Conservation (phyloP, 2,888 invertebrate genomes). For the Dolichomitus sp. region DNA sequence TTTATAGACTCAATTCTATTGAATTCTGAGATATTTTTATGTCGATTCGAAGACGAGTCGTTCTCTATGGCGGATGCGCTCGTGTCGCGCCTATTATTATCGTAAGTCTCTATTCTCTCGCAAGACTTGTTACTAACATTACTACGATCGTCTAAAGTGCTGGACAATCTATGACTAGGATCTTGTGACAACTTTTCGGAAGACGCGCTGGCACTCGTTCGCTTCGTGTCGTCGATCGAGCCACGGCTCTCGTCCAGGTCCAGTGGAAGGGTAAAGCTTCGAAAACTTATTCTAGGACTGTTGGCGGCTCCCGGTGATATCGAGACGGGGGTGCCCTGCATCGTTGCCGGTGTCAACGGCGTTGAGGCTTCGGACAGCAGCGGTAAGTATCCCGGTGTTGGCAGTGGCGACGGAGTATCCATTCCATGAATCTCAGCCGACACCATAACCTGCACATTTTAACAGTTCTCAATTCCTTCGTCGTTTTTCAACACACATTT, state of each 20-base stretch:
- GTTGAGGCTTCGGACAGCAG: constrained; percentile 84
- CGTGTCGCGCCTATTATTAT: constrained; percentile 61
- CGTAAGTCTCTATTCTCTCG: constrained; percentile 77
- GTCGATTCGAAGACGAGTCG: constrained; percentile 29
- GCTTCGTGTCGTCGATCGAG: constrained; percentile 72
- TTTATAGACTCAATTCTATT: constrained; percentile 66
- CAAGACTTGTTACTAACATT: constrained; percentile 73
- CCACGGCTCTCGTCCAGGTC: constrained; percentile 79
- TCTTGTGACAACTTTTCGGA: constrained; percentile 78
- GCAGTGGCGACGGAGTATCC: constrained; percentile 84
- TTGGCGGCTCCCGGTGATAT: constrained; percentile 80
- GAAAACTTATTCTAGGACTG: constrained; percentile 85
- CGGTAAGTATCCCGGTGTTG: constrained; percentile 84
- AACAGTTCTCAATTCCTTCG: constrained; percentile 1
- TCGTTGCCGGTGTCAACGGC: constrained; percentile 81
- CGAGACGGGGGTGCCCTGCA: constrained; percentile 80
- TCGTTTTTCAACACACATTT: not conserved
- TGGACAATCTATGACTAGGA: constrained; percentile 82
- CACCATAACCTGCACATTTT: constrained; percentile 83
- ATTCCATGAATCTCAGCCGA: constrained; percentile 85
- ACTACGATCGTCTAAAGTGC: constrained; percentile 75
- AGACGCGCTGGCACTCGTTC: constrained; percentile 73
- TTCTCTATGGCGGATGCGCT: constrained; percentile 68
- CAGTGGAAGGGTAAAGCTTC: constrained; percentile 83
- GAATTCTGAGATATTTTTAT: constrained; percentile 61